Percentiles rank a stretch among this genome's conserved stretches.
These are phyloP conservation scores for Dipodomys stephensi DNA, from an alignment of 2,113 vertebrate genomes.

Conservation along the genomic window DNA sequence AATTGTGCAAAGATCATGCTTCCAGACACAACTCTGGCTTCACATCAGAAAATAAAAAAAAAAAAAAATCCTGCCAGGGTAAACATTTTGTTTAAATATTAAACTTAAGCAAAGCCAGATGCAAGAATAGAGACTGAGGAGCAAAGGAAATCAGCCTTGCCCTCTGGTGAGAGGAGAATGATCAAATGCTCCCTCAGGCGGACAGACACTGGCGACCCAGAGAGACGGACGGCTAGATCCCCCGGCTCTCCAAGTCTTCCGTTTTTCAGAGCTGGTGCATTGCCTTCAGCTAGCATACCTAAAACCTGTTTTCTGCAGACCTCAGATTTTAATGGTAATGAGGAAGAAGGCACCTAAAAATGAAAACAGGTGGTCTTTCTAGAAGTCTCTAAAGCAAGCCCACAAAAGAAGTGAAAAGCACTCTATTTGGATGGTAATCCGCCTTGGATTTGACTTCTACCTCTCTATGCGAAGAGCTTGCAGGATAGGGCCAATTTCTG, in stretches of 20 bases:
- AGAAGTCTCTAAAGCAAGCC: neutral
- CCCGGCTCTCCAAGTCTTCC: neutral
- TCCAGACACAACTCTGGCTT: constrained; percentile 71
- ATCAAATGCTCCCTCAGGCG: neutral
- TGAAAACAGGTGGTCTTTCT: neutral
- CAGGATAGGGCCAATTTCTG: neutral
- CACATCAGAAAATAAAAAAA: constrained; percentile 51
- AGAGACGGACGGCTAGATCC: neutral
- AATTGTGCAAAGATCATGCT: constrained; percentile 47
- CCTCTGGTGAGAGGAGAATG: constrained; percentile 36
- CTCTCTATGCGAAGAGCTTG: neutral
- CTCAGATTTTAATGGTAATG: neutral
- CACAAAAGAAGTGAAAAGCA: neutral
- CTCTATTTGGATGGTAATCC: neutral
- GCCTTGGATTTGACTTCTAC: neutral
- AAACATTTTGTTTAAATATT: constrained; percentile 77
- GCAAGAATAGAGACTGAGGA: constrained; percentile 33
- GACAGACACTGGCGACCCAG: neutral
- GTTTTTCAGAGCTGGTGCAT: neutral
- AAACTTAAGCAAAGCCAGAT: constrained; percentile 74
- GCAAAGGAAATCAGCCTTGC: constrained; percentile 48
- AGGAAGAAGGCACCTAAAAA: neutral
- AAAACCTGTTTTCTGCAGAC: neutral
- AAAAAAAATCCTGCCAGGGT: constrained; percentile 60
- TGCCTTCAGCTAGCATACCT: neutral